phyloP scores from a whole-genome alignment of 2,797 vertebrate genomes.

The Pyrocephalus nanus region DNA sequence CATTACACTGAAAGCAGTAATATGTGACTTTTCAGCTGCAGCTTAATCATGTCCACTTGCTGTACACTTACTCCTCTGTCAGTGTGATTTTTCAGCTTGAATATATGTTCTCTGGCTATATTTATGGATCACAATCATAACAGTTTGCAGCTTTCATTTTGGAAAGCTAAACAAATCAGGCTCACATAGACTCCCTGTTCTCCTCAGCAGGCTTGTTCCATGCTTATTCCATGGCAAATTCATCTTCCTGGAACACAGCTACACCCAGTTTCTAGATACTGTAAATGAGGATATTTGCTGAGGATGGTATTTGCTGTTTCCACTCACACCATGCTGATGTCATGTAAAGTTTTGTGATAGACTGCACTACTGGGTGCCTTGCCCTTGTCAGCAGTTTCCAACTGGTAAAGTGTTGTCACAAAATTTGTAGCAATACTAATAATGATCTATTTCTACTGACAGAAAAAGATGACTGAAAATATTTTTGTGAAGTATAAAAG shows the following conservation, averaged over 20 bases:
- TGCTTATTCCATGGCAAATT: not conserved
- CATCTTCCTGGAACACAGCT: not conserved
- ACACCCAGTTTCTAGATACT: not conserved
- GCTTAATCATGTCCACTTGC: not conserved
- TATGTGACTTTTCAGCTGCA: not conserved
- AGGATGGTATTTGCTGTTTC: not conserved
- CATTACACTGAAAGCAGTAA: not conserved
- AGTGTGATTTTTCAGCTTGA: not conserved
- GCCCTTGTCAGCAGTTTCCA: not conserved
- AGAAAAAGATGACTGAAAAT: not conserved
- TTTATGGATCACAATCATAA: not conserved
- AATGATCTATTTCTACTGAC: not conserved
- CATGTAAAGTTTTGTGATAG: not conserved
- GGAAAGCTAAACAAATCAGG: not conserved
- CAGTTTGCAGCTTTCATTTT: not conserved
- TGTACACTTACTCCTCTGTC: not conserved
- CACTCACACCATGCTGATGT: not conserved
- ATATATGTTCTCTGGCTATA: not conserved
- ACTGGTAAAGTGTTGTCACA: not conserved
- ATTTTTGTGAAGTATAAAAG: not conserved
- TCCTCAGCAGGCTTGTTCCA: not conserved
- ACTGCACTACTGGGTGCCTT: not conserved
- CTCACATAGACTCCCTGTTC: not conserved
- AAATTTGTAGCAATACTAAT: not conserved
- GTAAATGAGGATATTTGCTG: not conserved